phyloP scores from a whole-genome alignment of 2,113 vertebrate species.

The Pachyramphus minor region DNA sequence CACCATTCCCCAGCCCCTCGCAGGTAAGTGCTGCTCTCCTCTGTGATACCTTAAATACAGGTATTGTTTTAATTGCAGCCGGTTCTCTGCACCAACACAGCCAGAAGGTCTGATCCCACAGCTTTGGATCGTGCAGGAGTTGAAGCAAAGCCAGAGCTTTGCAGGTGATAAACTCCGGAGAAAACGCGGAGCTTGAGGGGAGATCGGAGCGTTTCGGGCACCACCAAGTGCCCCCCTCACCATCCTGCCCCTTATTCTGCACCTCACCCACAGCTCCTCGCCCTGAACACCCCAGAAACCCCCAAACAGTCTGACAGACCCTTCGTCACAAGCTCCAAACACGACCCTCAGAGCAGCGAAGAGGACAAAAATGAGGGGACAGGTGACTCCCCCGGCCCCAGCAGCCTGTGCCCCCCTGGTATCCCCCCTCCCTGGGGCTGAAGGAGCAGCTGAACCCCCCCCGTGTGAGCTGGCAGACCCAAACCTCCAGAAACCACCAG shows the following conservation, averaged over 20 bases:
- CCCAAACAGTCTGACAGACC: accelerated
- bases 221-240: accelerated
- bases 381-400: accelerated
- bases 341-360: accelerated
- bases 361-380: neutral
- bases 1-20: accelerated
- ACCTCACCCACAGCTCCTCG: accelerated
- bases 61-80: accelerated
- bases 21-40: accelerated
- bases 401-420: neutral
- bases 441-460: neutral
- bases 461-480: accelerated
- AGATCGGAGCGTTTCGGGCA: accelerated
- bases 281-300: accelerated
- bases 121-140: accelerated
- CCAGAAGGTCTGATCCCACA: neutral
- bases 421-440: too few species aligned
- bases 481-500: neutral
- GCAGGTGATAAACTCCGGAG: accelerated
- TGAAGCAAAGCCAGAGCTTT: neutral
- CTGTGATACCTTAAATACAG: accelerated
- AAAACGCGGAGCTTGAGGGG: accelerated
- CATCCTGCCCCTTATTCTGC: neutral
- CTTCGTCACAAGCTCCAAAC: accelerated
- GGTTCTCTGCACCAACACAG: accelerated